Evolutionary conservation across 2,797 vertebrate species (phyloP).

Genomic region (Euthynnus affinis): DNA sequence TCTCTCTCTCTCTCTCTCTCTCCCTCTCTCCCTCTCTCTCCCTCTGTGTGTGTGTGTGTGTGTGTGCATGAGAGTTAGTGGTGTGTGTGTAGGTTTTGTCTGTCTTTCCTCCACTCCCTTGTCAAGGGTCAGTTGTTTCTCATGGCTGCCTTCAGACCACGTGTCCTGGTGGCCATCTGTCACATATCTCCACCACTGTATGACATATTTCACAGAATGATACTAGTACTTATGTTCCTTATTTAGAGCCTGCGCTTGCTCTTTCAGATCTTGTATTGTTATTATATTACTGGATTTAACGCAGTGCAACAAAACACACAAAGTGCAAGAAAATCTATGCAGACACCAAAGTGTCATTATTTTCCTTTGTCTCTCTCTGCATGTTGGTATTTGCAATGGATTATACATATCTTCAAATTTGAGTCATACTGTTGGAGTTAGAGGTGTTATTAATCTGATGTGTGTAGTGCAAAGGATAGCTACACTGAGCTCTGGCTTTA

Average conservation of each 20-base stretch:
- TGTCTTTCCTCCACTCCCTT: conserved; percentile 33
- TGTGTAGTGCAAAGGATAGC: background rate
- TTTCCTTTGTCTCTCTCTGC: background rate
- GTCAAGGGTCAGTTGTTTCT: conserved; percentile 73
- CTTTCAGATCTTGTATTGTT: background rate
- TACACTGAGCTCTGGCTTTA: background rate
- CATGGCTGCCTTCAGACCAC: conserved; percentile 59
- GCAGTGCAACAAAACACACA: background rate
- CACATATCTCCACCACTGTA: conserved; percentile 4
- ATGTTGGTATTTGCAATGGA: background rate
- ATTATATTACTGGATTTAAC: background rate
- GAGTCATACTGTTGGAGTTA: background rate
- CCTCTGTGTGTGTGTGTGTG: conserved; percentile 24
- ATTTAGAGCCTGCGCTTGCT: background rate
- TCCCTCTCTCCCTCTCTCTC: background rate
- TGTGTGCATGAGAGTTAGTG: background rate
- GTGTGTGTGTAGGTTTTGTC: conserved; percentile 37
- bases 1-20: background rate
- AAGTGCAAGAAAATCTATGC: background rate
- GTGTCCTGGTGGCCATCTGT: conserved; percentile 70
- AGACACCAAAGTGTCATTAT: background rate
- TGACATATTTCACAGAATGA: conserved; percentile 5
- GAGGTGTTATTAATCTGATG: background rate
- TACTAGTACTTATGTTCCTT: background rate
- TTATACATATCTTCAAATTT: no score